These are phyloP conservation scores for Sebastes kiyomatsui DNA, from an alignment of 2,797 vertebrate species.

Conservation along the genomic window DNA sequence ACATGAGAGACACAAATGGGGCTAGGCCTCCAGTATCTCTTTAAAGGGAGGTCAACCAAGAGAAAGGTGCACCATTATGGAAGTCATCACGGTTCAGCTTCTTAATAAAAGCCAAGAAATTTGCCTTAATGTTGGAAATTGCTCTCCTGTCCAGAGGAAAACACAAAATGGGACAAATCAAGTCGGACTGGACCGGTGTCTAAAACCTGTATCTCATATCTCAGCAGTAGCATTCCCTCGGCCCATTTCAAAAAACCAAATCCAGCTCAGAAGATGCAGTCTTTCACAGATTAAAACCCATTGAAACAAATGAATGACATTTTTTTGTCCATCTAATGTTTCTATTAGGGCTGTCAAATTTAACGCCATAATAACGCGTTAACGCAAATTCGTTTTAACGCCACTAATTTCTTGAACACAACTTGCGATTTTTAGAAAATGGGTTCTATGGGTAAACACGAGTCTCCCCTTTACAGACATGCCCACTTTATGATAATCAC, in stretches of 20 bases:
- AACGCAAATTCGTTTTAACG: no score
- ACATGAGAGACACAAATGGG: neutral
- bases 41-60: neutral
- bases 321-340: neutral
- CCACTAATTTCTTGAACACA: no score
- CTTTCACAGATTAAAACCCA: constrained; percentile 1
- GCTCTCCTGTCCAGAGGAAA: neutral
- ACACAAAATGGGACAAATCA: neutral
- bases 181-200: neutral
- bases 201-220: neutral
- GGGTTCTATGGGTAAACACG: no score
- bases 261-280: constrained; percentile 10
- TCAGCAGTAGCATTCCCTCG: neutral
- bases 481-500: no score
- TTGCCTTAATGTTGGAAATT: neutral
- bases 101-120: constrained; percentile 2
- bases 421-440: no score
- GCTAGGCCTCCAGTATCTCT: neutral
- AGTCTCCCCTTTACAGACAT: no score
- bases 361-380: no score
- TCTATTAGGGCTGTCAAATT: neutral
- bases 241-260: constrained; percentile 18
- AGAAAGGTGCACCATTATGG: neutral
- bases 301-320: neutral
- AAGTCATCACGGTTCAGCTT: neutral